Evolutionary conservation across 2,888 invertebrate genomes (phyloP), one percentile per base, ranked within the genome.

Genomic region (Plebejus anna): DNA sequence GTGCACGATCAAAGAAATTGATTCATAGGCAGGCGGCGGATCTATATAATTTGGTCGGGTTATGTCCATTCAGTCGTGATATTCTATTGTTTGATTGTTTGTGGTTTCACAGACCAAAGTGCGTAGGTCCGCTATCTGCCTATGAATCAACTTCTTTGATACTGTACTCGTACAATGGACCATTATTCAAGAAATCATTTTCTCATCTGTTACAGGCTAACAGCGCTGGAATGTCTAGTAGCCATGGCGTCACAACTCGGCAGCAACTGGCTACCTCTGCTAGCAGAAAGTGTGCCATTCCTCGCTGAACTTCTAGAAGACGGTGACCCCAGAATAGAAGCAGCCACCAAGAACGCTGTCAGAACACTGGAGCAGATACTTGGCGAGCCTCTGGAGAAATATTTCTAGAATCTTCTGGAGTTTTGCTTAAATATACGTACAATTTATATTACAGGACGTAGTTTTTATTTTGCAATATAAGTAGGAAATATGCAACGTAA

Each of bases 231-330:
- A 80, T 96, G 96, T 79, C 91, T 97, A 81, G 96, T 97, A 76
- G 96, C 96, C 81, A 95, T 98, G 83, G 98, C 97, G 3, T 95
- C 95, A 75, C 97, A 97, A 85, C 92, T 99, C 1, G 98, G 97
- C 3, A 97, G 98, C 86, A 97, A 97, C 84, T 99, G 98, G 91
- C 94, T 98, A 82, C 96, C 98, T 0, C 94, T 99, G 0, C 89
- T 99, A 75, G 98, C 99, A 0, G 99, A 99, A 86, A 98, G 98
- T 4, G 97, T 99, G 79, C 98, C 98, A 0, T 98, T 98, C 94
- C 93, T 99, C 57, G 98, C 98, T 0, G 99, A 99, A 86, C 93
- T 99, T 22, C 94, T 99, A 82, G 99, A 99, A 94, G 98, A 98
- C 84, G 97, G 97, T 80, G 97, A 97, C 80, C 96, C 96, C 80